Percentiles rank a stretch among this genome's conserved stretches.
Conservation (phyloP, 2,113 vertebrate genomes). For the Sylvicapra grimmia region DNA sequence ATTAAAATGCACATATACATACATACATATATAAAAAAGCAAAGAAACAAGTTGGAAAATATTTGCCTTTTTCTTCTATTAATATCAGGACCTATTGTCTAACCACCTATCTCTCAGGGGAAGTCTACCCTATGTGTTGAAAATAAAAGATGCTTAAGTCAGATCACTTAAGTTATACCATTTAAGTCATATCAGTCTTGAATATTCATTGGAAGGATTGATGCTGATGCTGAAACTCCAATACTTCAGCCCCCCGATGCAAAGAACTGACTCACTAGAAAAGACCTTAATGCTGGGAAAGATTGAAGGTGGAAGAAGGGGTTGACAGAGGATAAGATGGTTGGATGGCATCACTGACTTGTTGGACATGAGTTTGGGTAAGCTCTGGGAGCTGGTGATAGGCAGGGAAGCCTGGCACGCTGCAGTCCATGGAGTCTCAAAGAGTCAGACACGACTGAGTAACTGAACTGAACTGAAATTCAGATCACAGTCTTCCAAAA, state of each 20-base stretch:
- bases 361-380: neutral
- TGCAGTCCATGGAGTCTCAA: neutral
- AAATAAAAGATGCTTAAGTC: slow-evolving; percentile 4
- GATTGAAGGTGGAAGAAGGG: neutral
- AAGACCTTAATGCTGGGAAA: neutral
- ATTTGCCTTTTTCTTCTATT: neutral
- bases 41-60: neutral
- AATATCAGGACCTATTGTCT: neutral
- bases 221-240: neutral
- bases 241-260: neutral
- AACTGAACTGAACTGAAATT: neutral
- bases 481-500: neutral
- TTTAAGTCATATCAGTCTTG: neutral
- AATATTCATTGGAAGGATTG: neutral
- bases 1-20: neutral
- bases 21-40: neutral
- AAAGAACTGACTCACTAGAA: neutral
- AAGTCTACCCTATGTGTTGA: neutral
- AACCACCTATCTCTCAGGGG: neutral
- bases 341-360: neutral
- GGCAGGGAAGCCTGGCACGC: neutral
- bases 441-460: neutral
- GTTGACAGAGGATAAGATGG: neutral
- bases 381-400: neutral
- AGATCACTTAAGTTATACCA: neutral